Evolutionary conservation across 92 coral and sea anemone species (phyloP), one percentile per base, ranked within the genome.

Genomic region (Pocillopora meandrina): DNA sequence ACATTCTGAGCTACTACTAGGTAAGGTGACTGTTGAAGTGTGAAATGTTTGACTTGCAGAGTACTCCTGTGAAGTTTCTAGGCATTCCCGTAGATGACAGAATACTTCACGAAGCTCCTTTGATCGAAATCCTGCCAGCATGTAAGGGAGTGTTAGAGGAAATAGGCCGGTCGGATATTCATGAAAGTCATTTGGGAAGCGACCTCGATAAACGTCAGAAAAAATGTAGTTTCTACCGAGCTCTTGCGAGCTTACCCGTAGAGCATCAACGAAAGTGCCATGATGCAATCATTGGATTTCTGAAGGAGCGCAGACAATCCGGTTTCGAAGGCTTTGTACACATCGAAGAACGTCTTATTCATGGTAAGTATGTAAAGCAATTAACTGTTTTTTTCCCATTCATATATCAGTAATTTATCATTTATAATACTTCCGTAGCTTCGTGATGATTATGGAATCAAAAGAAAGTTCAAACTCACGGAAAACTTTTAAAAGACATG

Each of bases 41-140:
- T 33, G 19, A 5, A 18, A 34, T 55, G 3, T 57, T 34, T 19
- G 11, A 0, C 9, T 57, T 49, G 19, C 68, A 81, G 85, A 81
- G 58, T 69, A 81, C 77, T 57, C 85, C 90, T 26, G 74, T 79
- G 0, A 86, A 87, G 20, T 87, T 87, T 76, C 81, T 79, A 74
- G 90, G 90, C 5, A 61, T 87, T 55, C 90, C 82, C 42, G 56
- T 87, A 31, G 76, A 81, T 9, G 90, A 87, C 72, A 0, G 10
- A 47, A 35, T 1, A 0, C 79, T 87, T 8, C 49, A 35, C 20
- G 77, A 81, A 0, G 85, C 77, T 1, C 58, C 35, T 58, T 58
- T 81, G 20, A 21, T 12, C 33, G 82, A n/a, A 21, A 81, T 70
- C 56, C 57, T 81, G 7, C 23, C 35, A 15, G 76, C 34, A 35